phyloP scores from a whole-genome alignment of 2,797 vertebrate species.

The Falco peregrinus region DNA sequence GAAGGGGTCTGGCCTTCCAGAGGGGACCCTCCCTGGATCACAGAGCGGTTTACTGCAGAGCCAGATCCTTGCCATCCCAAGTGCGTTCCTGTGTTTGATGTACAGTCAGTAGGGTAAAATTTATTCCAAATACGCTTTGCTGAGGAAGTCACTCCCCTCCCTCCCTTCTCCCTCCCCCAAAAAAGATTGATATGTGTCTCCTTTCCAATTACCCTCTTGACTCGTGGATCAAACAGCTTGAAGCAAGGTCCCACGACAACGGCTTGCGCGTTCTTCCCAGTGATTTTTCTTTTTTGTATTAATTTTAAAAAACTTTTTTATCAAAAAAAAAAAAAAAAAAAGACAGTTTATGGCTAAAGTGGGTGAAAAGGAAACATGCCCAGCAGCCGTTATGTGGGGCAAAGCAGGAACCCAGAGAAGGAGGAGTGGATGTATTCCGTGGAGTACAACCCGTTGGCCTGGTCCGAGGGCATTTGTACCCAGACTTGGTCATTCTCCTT shows the following conservation, averaged over 20 bases:
- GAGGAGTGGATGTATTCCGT: slow-evolving; percentile 99
- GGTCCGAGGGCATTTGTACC: slow-evolving; percentile 99
- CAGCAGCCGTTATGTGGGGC: slow-evolving; percentile 92
- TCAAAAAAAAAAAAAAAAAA: slow-evolving; percentile 49
- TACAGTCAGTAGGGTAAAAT: slow-evolving; percentile 28
- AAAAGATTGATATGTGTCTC: neutral
- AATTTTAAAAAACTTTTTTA: slow-evolving; percentile 70
- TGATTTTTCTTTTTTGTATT: slow-evolving; percentile 70
- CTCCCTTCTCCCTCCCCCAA: neutral
- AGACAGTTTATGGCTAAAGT: slow-evolving; percentile 75
- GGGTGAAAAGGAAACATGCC: slow-evolving; percentile 54
- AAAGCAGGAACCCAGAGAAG: slow-evolving; percentile 98
- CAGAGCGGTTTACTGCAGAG: neutral
- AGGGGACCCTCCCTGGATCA: neutral
- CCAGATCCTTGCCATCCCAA: slow-evolving; percentile 27
- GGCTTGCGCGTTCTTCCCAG: slow-evolving; percentile 59
- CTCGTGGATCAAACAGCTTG: slow-evolving; percentile 26
- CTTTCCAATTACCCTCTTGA: neutral
- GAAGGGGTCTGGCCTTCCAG: neutral
- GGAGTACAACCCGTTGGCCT: slow-evolving; percentile 97
- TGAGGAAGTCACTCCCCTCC: neutral
- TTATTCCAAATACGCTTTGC: neutral
- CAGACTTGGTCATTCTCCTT: slow-evolving; percentile 97
- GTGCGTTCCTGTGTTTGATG: neutral
- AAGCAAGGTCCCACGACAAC: slow-evolving; percentile 33